Base-by-base conservation (phyloP, 2,797 vertebrate genomes). In the Girardinus metallicus region DNA sequence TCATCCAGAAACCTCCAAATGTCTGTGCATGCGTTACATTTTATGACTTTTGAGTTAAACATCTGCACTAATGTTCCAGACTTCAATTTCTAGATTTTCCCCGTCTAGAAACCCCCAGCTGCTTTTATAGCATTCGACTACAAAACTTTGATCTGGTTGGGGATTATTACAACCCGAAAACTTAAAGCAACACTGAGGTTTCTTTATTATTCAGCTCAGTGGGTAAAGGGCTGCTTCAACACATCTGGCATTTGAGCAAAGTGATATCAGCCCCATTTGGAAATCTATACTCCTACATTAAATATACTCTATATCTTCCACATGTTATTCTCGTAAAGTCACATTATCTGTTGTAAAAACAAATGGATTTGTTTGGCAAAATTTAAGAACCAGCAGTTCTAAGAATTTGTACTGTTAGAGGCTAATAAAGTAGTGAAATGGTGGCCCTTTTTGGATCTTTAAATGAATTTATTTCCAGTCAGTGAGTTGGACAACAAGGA, bases 21-120 rank as follows among this genome's bases (percentile, higher is more conserved):
- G 36, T 80, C 76, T 80, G 71, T 73, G 76, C 76, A 51, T 23
- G 18, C 71, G n/a, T 75, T 44, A 43, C 11, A 68, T 75, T 72
- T 75, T 0, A 64, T 23, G 13, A 47, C 72, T 85, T 75, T 31
- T 13, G 11, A 39, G 34, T 66, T 66, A 66, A 66, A 71, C 41
- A 44, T 71, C 39, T 71, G 23, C 26, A 29, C 13, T 26, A 71
- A n/a, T n/a, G 5, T 44, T n/a, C 26, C 12, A 71, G 41, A 71
- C 41, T 44, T 15, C 13, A 15, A 44, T 71, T 44, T 71, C 41
- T 71, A 44, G 39, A 44, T 71, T 44, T 68, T 34, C 12, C 47
- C 18, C 5, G n/a, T n/a, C n/a, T n/a, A n/a, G n/a, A n/a, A n/a
- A n/a, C 1, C 16, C 1, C 47, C 0, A 23, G 11, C 64, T 68